Evolutionary conservation across 2,797 vertebrate species (phyloP).

Genomic region (Chelmon rostratus): DNA sequence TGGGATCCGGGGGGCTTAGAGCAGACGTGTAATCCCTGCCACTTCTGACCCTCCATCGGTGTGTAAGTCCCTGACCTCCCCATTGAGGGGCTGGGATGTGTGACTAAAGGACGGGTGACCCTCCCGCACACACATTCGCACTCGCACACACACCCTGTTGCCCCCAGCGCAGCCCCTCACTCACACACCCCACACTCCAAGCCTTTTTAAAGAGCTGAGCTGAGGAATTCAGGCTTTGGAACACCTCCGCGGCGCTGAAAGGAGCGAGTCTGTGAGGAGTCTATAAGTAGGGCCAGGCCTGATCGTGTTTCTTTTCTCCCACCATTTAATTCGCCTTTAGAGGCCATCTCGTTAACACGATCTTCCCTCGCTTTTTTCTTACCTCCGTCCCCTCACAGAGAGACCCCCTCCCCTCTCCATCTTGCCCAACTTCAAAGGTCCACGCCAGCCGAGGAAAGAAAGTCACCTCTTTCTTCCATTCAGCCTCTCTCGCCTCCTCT

Average conservation of each 20-base stretch:
- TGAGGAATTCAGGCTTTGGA: slow-evolving; percentile 86
- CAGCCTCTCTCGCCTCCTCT: slow-evolving; percentile 66
- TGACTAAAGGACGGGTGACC: slow-evolving; percentile 84
- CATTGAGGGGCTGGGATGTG: slow-evolving; percentile 83
- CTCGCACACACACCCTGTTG: slow-evolving; percentile 62
- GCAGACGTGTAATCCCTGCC: slow-evolving; percentile 88
- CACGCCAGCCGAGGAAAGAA: slow-evolving; percentile 81
- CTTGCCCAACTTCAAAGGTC: slow-evolving; percentile 85
- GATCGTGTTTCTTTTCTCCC: slow-evolving; percentile 87
- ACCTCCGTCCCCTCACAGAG: slow-evolving; percentile 56
- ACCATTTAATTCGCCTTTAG: slow-evolving; percentile 89
- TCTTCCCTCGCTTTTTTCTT: slow-evolving; percentile 83
- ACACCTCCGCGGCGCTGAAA: slow-evolving; percentile 81
- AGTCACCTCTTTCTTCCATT: slow-evolving; percentile 85
- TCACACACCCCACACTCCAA: slow-evolving; percentile 79
- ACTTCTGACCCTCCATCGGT: slow-evolving; percentile 89
- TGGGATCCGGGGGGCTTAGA: slow-evolving; percentile 85
- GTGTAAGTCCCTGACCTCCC: slow-evolving; percentile 86
- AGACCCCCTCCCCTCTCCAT: slow-evolving; percentile 52
- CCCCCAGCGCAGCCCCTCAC: slow-evolving; percentile 64
- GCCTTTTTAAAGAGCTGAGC: slow-evolving; percentile 83
- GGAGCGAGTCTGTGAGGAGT: slow-evolving; percentile 80
- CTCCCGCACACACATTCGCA: slow-evolving; percentile 73
- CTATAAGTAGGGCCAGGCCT: slow-evolving; percentile 86
- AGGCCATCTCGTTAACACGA: slow-evolving; percentile 89